Base-by-base conservation (phyloP, 2,113 vertebrate genomes). In the Potamarius usumacintae region DNA sequence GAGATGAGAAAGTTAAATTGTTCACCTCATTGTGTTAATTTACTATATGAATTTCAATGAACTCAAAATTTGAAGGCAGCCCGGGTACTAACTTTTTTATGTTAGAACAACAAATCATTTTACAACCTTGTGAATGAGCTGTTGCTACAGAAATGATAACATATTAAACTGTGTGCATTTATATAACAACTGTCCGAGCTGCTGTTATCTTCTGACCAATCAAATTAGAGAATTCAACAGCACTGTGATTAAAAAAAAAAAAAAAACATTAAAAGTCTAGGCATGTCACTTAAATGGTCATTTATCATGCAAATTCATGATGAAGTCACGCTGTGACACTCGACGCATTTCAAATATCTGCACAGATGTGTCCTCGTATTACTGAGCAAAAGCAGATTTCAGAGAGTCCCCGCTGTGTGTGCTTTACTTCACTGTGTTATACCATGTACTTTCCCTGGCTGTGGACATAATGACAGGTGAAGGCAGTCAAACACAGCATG, bases 401-500 rank as follows among this genome's bases (percentile, higher is more conserved):
- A 15, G 27, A 25, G 25, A 17, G n/a, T 53, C 50, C 63, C 85
- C 57, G 25, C 74, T 85, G 84, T 63, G 86, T 55, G 42, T 42
- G 81, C 60, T 87, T 83, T 83, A 77, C 58, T 77, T 77, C 81
- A 18, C 8, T 25, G 58, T 53, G n/a, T 50, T 83, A 72, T 78
- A 65, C 12, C 22, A 57, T 42, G 82, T 82, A 25, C 48, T 67
- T 90, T 85, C 72, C 77, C 30, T 20, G 62, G 88, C 85, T 65
- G 82, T 83, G 72, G 84, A 86, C 42, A 87, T 86, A 27, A 62
- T 90, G 87, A 85, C 88, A 85, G 57, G 82, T 63, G 82, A 71
- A 86, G 84, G 85, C 86, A 76, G 86, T 84, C 89, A 85, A 85
- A 88, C 89, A 86, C 81, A 81, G 90, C 81, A 67, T 85, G 90